Evolutionary conservation across 2,888 invertebrate genomes (phyloP).

Genomic region (Brachylomia viminalis): DNA sequence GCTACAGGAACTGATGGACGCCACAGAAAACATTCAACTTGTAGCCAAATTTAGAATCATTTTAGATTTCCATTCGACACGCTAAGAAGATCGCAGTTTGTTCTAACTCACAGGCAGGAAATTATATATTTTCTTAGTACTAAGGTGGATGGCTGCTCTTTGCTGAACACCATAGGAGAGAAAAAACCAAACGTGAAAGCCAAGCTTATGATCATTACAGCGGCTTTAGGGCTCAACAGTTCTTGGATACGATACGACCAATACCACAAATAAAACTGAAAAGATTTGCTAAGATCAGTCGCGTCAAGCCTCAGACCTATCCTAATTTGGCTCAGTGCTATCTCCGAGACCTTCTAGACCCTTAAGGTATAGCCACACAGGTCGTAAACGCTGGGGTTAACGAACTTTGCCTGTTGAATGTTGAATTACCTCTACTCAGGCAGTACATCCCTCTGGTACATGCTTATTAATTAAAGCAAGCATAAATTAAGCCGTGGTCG

Average conservation of each 20-base stretch:
- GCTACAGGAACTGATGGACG: no score
- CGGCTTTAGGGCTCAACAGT: background rate
- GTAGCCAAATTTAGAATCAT: no score
- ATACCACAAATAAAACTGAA: no score
- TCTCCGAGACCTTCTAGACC: constrained; percentile 10
- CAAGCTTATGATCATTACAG: background rate
- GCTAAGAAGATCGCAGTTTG: no score
- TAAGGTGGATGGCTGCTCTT: background rate
- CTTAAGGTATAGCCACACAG: constrained; percentile 16
- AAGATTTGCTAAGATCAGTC: background rate
- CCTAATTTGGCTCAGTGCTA: constrained; percentile 27
- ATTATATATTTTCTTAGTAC: background rate
- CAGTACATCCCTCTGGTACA: background rate
- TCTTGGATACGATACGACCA: background rate
- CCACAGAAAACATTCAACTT: no score
- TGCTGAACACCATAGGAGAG: background rate
- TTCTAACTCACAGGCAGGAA: no score
- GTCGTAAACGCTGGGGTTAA: constrained; percentile 40
- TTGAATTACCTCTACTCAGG: constrained; percentile 25
- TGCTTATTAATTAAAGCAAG: constrained; percentile 26
- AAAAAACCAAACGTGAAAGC: background rate
- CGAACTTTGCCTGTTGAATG: constrained; percentile 57
- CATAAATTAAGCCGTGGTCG: constrained; percentile 8
- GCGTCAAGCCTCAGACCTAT: background rate
- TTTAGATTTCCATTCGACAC: no score